Evolutionary conservation across 2,797 vertebrate species (phyloP), one percentile per base, ranked within the genome.

Genomic region (Naso thynnoides): DNA sequence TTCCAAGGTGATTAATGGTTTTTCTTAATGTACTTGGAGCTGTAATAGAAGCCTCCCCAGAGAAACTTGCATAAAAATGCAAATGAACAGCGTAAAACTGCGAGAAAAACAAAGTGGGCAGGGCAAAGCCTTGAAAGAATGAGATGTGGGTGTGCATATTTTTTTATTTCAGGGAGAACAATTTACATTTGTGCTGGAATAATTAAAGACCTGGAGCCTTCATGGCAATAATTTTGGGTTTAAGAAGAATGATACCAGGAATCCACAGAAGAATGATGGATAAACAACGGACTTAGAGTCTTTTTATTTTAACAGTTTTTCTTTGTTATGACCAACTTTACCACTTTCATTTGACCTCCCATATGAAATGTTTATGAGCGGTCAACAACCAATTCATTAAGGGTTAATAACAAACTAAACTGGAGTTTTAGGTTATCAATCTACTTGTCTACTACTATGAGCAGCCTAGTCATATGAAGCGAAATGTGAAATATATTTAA

Each of bases 21-120:
- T 36, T 93, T 91, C 89, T 90, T 94, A 94, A 94, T 93, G 88
- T 93, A 90, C 93, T 94, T 88, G 84, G 73, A 77, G 81, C 90
- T 86, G 88, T 89, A 92, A 94, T 90, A 91, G 83, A 87, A 94
- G 91, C 90, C 91, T 90, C 90, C 80, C 82, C 79, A 82, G 79
- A 89, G 90, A 92, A 94, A 92, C 91, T 91, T 93, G 91, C 92
- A 93, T 93, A 93, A 94, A 94, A 94, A 95, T 94, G 93, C 92
- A 92, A 95, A 94, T 94, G 87, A 92, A 90, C 86, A 79, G 83
- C 87, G 87, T 92, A 89, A 93, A 92, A 91, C 81, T 87, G 84
- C 54, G 31, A 80, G 73, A 92, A 91, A 79, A 80, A 88, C 79
- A 90, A 75, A 76, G 72, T 88, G 86, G 90, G 91, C 82, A 72